Percentiles rank a stretch among this genome's conserved stretches.
Evolutionary conservation across 2,113 vertebrate species (phyloP).

Genomic region (Dipodomys spectabilis): DNA sequence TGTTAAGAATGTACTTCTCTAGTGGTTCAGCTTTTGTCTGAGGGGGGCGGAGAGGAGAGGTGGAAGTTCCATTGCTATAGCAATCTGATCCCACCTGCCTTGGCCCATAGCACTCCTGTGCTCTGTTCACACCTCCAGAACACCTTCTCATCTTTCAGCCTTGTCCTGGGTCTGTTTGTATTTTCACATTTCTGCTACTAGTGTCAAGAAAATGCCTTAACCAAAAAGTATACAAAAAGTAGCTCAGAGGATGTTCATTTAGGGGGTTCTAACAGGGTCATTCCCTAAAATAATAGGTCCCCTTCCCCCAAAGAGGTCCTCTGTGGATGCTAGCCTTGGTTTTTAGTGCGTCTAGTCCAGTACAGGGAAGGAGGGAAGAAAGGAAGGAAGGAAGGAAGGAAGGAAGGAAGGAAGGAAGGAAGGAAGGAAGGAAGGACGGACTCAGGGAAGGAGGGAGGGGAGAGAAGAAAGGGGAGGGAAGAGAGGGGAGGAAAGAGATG

Average conservation of each 20-base stretch:
- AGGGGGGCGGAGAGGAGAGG: not conserved
- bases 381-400: not conserved
- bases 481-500: not conserved
- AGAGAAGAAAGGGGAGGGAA: not conserved
- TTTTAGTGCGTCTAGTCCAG: not conserved
- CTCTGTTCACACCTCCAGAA: not conserved
- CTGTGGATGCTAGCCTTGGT: not conserved
- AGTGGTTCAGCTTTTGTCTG: not conserved
- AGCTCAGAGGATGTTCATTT: not conserved
- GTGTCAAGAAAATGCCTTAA: constrained; percentile 23
- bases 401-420: too few relatives aligned
- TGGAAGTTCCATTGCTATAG: not conserved
- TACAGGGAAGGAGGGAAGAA: not conserved
- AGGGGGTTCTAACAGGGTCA: not conserved
- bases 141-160: constrained; percentile 31
- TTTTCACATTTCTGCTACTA: not conserved
- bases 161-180: not conserved
- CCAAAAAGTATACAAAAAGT: not conserved
- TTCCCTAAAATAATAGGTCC: not conserved
- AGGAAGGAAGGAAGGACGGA: not conserved
- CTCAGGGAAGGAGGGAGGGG: not conserved
- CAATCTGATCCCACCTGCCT: constrained; percentile 26
- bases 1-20: constrained; percentile 30
- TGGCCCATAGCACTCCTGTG: not conserved
- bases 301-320: not conserved